Percentiles rank a stretch among this genome's conserved stretches.
Evolutionary conservation across 2,888 invertebrate genomes (phyloP).

Genomic region (Dascillus cervinus): DNA sequence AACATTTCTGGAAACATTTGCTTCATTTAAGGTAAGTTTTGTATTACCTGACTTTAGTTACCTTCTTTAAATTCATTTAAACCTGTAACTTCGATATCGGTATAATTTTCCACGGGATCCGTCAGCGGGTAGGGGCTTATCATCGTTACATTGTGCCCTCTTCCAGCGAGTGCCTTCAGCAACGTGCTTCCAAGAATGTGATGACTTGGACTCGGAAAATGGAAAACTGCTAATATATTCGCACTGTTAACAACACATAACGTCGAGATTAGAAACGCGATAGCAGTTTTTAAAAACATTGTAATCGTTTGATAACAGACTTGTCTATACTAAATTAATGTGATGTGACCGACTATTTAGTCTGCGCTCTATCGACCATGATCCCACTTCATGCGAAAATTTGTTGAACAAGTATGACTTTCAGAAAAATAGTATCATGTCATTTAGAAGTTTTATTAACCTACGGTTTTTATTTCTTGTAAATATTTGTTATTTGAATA

Average conservation of each 20-base stretch:
- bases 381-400: too few relatives aligned
- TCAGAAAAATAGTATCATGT: too few relatives aligned
- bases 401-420: too few relatives aligned
- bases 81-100: conserved; percentile 25
- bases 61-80: conserved; percentile 12
- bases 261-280: too few relatives aligned
- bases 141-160: conserved; percentile 48
- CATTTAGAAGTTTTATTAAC: too few relatives aligned
- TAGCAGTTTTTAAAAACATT: too few relatives aligned
- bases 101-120: conserved; percentile 16
- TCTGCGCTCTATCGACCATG: too few relatives aligned
- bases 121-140: conserved; percentile 29
- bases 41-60: conserved; percentile 4
- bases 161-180: conserved; percentile 44
- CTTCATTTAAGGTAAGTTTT: background rate
- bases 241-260: conserved; percentile 7
- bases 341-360: too few relatives aligned
- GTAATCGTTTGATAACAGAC: too few relatives aligned
- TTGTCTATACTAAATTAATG: too few relatives aligned
- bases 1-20: background rate
- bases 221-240: conserved; percentile 22
- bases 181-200: conserved; percentile 27
- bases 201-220: conserved; percentile 20
- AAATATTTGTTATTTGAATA: too few relatives aligned
- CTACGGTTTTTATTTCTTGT: too few relatives aligned